These are phyloP conservation scores for Diaperis boleti DNA, from an alignment of 2,888 invertebrate genomes.

Conservation along the genomic window DNA sequence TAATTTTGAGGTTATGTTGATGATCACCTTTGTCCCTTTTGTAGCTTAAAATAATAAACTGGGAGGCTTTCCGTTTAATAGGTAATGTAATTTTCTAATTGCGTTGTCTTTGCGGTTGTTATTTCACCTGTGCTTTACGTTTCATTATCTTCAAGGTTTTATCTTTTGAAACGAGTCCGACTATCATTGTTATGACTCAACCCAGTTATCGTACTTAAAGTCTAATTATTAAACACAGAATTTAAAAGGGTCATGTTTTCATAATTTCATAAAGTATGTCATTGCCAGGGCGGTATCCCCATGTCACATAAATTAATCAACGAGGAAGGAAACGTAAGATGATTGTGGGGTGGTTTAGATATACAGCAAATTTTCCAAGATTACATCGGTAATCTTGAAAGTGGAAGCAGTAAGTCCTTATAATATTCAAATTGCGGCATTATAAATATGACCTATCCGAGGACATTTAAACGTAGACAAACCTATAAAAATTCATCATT, in stretches of 20 bases:
- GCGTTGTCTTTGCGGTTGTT: not conserved
- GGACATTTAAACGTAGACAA: slow-evolving; percentile 23
- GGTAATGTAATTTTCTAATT: too few relatives aligned
- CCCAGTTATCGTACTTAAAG: slow-evolving; percentile 4
- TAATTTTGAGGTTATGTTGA: not conserved
- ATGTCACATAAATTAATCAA: slow-evolving; percentile 31
- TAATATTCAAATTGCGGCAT: slow-evolving; percentile 33
- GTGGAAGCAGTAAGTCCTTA: slow-evolving; percentile 15
- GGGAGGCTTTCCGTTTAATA: too few relatives aligned
- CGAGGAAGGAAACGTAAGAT: slow-evolving; percentile 9
- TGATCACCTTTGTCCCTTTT: not conserved
- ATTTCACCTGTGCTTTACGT: not conserved
- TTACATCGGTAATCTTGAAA: slow-evolving; percentile 33
- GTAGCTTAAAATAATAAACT: not conserved
- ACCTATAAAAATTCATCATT: slow-evolving; percentile 30
- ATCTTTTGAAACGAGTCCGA: slow-evolving; percentile 2
- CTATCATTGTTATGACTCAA: slow-evolving; percentile 7
- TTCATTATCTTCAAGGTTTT: slow-evolving; percentile 12
- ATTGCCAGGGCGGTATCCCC: slow-evolving; percentile 2
- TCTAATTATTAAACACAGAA: slow-evolving; percentile 1
- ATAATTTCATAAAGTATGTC: slow-evolving; percentile 6
- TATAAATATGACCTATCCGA: slow-evolving; percentile 35
- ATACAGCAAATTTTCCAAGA: slow-evolving; percentile 24
- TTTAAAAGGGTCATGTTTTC: not conserved
- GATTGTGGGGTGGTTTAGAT: slow-evolving; percentile 21